Base-by-base conservation (phyloP, 2,888 invertebrate genomes). In the Dryocosmus kuriphilus region DNA sequence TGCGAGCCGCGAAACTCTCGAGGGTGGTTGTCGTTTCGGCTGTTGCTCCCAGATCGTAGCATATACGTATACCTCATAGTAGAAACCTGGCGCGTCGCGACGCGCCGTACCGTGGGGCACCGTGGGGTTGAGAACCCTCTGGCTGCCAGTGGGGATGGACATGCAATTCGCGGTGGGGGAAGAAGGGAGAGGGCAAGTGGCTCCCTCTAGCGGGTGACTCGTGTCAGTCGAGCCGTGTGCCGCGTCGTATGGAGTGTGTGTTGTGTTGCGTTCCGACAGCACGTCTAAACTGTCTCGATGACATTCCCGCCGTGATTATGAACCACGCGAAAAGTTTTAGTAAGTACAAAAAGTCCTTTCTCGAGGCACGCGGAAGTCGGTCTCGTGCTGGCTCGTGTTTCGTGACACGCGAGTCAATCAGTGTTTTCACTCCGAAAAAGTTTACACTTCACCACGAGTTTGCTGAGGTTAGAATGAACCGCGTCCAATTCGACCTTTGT, bases 141-240 rank as follows among this genome's bases (percentile, higher is more conserved):
- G 71, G 9, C 60, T 6, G 60, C 32, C 60, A 79, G 84, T 75
- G 79, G 85, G 84, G 80, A 79, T 80, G 62, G 81, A 75, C 51
- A 61, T 77, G 79, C 77, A 74, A 63, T 67, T 46, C 11, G 55
- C 55, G 80, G 76, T 71, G 77, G 81, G 80, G 76, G 62, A 41
- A 76, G 77, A 61, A 80, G 77, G 71, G 80, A 74, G 76, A 79
- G 77, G 74, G 80, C 82, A 87, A 83, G 85, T 85, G 86, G 88
- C 88, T 89, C 88, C 88, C 88, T 89, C 89, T 87, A 82, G 86
- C 85, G 86, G 80, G 77, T 81, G 81, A 78, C 86, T 85, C 82
- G 84, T 81, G 85, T 86, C 89, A 90, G 90, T 90, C 86, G 88
- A 87, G 88, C 89, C 89, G 89, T 86, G 89, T 85, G 88, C 88